Evolutionary conservation across 1,140 invertebrate genomes (phyloP).

Genomic region (Calliopsis andreniformis): DNA sequence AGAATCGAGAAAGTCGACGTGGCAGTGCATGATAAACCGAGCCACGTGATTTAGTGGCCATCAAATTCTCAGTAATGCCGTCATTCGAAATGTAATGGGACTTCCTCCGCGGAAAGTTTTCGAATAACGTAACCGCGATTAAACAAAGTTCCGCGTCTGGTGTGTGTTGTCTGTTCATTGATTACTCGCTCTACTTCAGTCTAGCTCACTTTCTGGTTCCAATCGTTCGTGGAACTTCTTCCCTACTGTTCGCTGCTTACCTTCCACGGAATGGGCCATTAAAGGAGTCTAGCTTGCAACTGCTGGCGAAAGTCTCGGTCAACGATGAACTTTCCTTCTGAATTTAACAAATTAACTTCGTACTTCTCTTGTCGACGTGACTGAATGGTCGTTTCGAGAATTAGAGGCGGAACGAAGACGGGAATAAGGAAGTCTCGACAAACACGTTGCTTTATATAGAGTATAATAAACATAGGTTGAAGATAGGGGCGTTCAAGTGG

Average conservation of each 20-base stretch:
- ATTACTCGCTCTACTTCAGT: too few relatives aligned
- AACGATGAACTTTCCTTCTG: conserved; percentile 4
- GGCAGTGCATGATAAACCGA: conserved; percentile 15
- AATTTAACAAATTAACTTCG: background rate
- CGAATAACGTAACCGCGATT: conserved; percentile 14
- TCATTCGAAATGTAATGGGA: conserved; percentile 12
- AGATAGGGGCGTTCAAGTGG: too few relatives aligned
- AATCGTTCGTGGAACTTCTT: background rate
- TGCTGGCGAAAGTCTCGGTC: background rate
- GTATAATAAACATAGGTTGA: too few relatives aligned
- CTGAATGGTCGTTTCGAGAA: background rate
- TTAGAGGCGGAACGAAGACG: background rate
- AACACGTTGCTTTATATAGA: too few relatives aligned
- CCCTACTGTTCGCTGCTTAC: background rate
- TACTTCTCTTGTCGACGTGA: conserved; percentile 9
- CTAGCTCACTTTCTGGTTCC: too few relatives aligned
- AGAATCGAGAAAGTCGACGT: conserved; percentile 18
- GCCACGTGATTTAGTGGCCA: conserved; percentile 8
- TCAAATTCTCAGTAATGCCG: background rate
- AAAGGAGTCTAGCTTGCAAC: background rate
- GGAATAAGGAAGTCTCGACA: too few relatives aligned
- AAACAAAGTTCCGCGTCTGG: conserved; percentile 4
- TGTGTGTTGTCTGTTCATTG: background rate
- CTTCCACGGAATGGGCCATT: background rate
- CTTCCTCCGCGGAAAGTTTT: background rate